A percentile compares a stretch with the other conserved stretches of the same genome.
These are phyloP conservation scores for Neotoxoptera formosana DNA, from an alignment of 1,140 invertebrate genomes.

Conservation along the genomic window DNA sequence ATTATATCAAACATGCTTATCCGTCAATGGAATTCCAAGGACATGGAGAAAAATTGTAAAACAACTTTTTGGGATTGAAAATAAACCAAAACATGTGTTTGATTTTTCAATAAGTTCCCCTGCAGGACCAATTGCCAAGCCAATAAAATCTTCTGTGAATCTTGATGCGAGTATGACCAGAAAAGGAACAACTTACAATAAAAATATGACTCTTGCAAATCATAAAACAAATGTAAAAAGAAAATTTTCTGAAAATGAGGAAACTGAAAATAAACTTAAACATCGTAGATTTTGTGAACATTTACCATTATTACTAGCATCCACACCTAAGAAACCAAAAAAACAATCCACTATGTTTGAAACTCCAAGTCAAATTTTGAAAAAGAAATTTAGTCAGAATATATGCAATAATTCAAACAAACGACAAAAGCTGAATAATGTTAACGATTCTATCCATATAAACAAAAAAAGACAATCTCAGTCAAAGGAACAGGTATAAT, in stretches of 20 bases:
- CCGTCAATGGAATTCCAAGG: neutral
- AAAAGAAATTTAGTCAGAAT: conserved; percentile 20
- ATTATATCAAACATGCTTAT: neutral
- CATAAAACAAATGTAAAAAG: conserved; percentile 24
- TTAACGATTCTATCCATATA: conserved; percentile 25
- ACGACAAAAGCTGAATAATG: neutral
- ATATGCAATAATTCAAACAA: neutral
- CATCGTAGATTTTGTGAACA: neutral
- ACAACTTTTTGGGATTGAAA: neutral
- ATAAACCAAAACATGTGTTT: neutral
- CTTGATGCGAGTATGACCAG: conserved; percentile 19
- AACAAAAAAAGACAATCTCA: conserved; percentile 9
- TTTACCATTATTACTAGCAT: conserved; percentile 12
- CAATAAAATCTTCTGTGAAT: neutral
- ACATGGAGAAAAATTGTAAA: conserved; percentile 15
- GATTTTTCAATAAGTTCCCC: conserved; percentile 46
- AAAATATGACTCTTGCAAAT: neutral
- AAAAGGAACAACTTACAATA: conserved; percentile 6
- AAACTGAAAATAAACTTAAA: conserved; percentile 6
- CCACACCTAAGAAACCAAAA: conserved; percentile 31
- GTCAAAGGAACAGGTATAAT: conserved; percentile 28
- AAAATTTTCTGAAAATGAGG: neutral
- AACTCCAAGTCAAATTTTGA: conserved; percentile 36
- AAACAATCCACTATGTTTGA: neutral
- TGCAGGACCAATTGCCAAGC: neutral